Base-by-base conservation (phyloP, 2,888 invertebrate genomes). In the Ectobius pallidus region DNA sequence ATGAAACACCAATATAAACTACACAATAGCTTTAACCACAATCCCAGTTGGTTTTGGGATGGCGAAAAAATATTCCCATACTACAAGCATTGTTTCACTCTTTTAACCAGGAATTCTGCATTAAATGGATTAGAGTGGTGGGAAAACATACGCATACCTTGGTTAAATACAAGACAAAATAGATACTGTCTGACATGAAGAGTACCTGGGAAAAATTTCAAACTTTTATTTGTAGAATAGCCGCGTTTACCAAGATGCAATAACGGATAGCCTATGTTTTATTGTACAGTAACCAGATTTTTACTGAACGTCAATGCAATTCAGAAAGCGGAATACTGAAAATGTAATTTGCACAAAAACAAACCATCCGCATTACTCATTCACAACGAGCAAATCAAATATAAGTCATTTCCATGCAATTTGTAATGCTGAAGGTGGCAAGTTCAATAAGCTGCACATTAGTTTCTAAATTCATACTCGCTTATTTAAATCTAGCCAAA, bases 11-110 rank as follows among this genome's bases (percentile, higher is more conserved):
- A 25, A 52, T 25, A 52, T 25, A 52, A 11, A 52, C 52, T 25
- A 52, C 52, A 52, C 52, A 25, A 52, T 25, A 52, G 52, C 52
- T 22, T 52, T 25, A n/a, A 52, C 52, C 52, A 52, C 52, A 52
- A 52, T 14, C 25, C 25, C 52, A 52, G 52, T 25, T 14, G 52
- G 18, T 52, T 25, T 22, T 22, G 52, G 7, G 25, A 25, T 14
- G 4, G n/a, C 0, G 14, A 25, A 52, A 25, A 52, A 52, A 3
- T 4, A 49, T 49, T n/a, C 49, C 18, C 49, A 52, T 0, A 14
- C 25, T 0, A 14, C 22, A 52, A 22, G 25, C 52, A 25, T 52
- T 52, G 52, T 52, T 52, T 14, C 25, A 25, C 52, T 1, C 11
- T 20, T 14, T 25, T 2, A 25, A 52, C 52, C 25, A 14, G 9